phyloP scores from a whole-genome alignment of 2,888 invertebrate species.

The Hydriomena furcata region DNA sequence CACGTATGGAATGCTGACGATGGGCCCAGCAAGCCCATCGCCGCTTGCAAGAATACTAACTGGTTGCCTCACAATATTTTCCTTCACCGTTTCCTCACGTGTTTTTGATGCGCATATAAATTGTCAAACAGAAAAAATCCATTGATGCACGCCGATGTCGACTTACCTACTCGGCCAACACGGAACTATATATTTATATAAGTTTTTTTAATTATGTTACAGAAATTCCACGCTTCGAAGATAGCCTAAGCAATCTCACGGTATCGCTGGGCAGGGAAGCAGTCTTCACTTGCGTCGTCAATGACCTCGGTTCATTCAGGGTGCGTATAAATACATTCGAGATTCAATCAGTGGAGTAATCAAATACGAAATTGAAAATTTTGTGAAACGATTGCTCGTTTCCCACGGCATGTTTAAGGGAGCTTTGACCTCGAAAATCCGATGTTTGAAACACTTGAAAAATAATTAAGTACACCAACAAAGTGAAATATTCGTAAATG shows the following conservation, averaged over 20 bases:
- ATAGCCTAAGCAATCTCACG: conserved; percentile 91
- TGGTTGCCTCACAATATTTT: too few relatives aligned
- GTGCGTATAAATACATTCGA: conserved; percentile 79
- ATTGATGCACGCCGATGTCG: too few relatives aligned
- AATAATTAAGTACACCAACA: too few relatives aligned
- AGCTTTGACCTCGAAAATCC: conserved; percentile 31
- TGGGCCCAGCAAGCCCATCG: too few relatives aligned
- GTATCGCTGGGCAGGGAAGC: conserved; percentile 92
- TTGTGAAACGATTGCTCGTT: conserved; percentile 25
- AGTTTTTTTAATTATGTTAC: too few relatives aligned
- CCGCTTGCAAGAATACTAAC: too few relatives aligned
- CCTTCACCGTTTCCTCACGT: too few relatives aligned
- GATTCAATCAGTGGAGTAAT: conserved; percentile 20
- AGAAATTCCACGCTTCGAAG: conserved; percentile 89
- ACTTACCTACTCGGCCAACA: too few relatives aligned
- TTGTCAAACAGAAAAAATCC: too few relatives aligned
- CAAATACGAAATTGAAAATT: conserved; percentile 29
- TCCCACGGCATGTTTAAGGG: conserved; percentile 28
- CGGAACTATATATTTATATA: too few relatives aligned
- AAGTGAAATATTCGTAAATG: conserved; percentile 7
- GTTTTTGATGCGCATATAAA: too few relatives aligned
- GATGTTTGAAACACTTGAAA: conserved; percentile 16
- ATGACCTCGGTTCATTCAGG: conserved; percentile 90
- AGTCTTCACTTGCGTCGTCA: conserved; percentile 92
- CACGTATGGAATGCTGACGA: too few relatives aligned